Evolutionary conservation across 2,113 vertebrate genomes (phyloP).

Genomic region (Phyllostomus discolor): DNA sequence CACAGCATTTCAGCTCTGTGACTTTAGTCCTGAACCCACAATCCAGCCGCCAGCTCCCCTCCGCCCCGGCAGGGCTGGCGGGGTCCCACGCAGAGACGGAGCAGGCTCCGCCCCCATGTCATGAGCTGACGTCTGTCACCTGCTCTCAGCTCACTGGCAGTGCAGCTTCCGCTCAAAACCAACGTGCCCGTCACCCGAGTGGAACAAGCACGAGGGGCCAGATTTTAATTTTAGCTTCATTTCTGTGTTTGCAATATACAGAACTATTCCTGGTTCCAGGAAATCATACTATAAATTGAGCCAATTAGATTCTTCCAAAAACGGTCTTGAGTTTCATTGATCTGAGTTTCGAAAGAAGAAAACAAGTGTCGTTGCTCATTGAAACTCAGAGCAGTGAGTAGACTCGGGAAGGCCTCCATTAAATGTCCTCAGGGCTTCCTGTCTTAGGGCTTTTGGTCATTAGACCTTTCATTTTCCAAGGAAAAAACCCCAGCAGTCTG

Average conservation of each 20-base stretch:
- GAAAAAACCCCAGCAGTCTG: not conserved
- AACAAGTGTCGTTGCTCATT: not conserved
- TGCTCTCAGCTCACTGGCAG: not conserved
- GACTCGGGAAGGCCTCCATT: not conserved
- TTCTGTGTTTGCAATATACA: not conserved
- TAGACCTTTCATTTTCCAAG: constrained; percentile 29
- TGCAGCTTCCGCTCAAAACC: too few species aligned
- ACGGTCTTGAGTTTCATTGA: not conserved
- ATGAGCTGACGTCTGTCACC: not conserved
- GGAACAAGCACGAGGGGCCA: too few species aligned
- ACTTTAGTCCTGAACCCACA: not conserved
- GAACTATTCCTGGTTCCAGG: not conserved
- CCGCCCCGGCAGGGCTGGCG: accelerated
- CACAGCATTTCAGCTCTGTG: not conserved
- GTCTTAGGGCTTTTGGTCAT: not conserved
- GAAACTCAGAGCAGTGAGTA: not conserved
- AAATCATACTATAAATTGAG: not conserved
- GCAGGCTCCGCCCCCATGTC: not conserved
- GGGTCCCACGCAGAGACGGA: not conserved
- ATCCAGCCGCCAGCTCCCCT: not conserved
- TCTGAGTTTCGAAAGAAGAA: not conserved
- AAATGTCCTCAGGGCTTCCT: not conserved
- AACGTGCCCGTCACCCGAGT: accelerated
- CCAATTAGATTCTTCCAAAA: not conserved
- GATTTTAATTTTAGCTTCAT: not conserved